Evolutionary conservation across 2,797 vertebrate species (phyloP).

Genomic region (Sorex maritimensis): DNA sequence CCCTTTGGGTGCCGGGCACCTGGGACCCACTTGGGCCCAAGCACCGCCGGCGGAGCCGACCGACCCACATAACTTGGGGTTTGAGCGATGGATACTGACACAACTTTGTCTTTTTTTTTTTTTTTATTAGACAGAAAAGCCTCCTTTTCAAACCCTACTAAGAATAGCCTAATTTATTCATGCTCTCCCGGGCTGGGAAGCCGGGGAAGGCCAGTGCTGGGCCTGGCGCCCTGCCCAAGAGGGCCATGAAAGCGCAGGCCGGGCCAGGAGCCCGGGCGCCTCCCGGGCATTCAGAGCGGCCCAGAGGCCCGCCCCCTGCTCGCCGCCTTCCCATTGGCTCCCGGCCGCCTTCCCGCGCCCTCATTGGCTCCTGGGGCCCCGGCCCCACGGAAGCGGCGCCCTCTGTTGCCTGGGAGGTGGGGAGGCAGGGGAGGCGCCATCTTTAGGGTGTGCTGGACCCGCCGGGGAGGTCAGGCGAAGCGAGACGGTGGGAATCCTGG

Average conservation of each 20-base stretch:
- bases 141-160: conserved; percentile 87
- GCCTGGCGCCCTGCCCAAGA: conserved; percentile 86
- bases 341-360: conserved; percentile 68
- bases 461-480: accelerated
- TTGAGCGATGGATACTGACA: conserved; percentile 88
- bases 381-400: conserved; percentile 68
- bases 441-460: not conserved
- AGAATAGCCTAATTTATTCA: conserved; percentile 91
- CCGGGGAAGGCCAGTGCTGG: conserved; percentile 78
- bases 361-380: conserved; percentile 84
- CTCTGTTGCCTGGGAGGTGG: not conserved
- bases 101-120: conserved; percentile 52
- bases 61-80: conserved; percentile 47
- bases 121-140: conserved; percentile 30
- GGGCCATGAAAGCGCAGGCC: conserved; percentile 81
- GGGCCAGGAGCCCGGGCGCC: conserved; percentile 83
- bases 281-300: conserved; percentile 85
- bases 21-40: accelerated
- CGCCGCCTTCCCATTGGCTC: conserved; percentile 84
- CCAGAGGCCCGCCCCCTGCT: not conserved
- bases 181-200: conserved; percentile 81
- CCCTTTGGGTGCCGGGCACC: not conserved
- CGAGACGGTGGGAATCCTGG: not conserved
- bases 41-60: accelerated
- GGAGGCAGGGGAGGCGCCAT: accelerated